Evolutionary conservation across 2,888 invertebrate species (phyloP).

Genomic region (Stenodema calcarata): DNA sequence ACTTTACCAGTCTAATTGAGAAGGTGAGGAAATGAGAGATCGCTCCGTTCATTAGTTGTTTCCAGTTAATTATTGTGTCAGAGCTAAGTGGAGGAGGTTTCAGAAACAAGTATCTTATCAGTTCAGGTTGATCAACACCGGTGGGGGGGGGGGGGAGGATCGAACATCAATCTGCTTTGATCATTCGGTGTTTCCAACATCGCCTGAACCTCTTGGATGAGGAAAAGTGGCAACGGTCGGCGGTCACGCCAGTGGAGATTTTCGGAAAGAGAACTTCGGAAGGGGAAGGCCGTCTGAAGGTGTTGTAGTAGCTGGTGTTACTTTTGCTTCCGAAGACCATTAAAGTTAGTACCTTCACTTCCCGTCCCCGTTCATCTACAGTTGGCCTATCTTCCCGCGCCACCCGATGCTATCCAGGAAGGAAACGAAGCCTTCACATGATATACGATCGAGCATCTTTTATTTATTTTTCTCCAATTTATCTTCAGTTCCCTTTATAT

Average conservation of each 20-base stretch:
- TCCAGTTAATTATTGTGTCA: slow-evolving; percentile 41
- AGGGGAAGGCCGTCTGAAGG: background rate
- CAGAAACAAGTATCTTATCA: slow-evolving; percentile 32
- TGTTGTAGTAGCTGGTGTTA: slow-evolving; percentile 12
- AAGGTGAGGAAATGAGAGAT: slow-evolving; percentile 35
- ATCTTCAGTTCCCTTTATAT: too few species aligned
- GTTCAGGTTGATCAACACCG: slow-evolving; percentile 33
- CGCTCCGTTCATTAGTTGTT: slow-evolving; percentile 29
- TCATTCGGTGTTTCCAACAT: slow-evolving; percentile 2
- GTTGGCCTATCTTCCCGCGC: slow-evolving; percentile 18
- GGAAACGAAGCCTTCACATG: slow-evolving; percentile 30
- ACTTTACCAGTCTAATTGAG: slow-evolving; percentile 34
- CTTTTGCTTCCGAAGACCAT: slow-evolving; percentile 45
- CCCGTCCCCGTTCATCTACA: slow-evolving; percentile 32
- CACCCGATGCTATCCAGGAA: background rate
- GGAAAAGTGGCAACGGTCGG: slow-evolving; percentile 37
- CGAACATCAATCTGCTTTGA: slow-evolving; percentile 43
- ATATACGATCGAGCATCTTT: slow-evolving; percentile 17
- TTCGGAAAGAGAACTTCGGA: slow-evolving; percentile 36
- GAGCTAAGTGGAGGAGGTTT: slow-evolving; percentile 31
- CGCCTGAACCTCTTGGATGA: background rate
- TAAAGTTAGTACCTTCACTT: slow-evolving; percentile 39
- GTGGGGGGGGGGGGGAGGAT: background rate
- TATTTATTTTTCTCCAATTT: background rate
- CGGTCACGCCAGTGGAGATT: slow-evolving; percentile 45